Conservation (phyloP, 37 sponge, comb jelly and placozoan genomes). For the Haliclona indistincta region DNA sequence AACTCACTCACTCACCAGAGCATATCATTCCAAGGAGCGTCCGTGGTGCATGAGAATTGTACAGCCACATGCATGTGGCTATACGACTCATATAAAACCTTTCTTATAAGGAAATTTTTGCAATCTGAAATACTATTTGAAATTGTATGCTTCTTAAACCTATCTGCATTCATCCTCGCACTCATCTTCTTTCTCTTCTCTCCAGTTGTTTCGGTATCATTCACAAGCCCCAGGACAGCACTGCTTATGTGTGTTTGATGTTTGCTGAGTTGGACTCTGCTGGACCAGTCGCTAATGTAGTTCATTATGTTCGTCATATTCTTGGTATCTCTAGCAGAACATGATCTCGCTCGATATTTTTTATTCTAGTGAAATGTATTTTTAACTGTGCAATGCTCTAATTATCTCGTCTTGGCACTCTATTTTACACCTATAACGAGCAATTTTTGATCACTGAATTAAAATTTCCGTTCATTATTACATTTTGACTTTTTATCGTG, state of each 20-base stretch:
- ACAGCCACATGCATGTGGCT: not conserved
- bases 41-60: too few species aligned
- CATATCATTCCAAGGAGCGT: too few species aligned
- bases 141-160: too few species aligned
- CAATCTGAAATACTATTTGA: not conserved
- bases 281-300: constrained; percentile 76
- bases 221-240: constrained; percentile 40
- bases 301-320: constrained; percentile 57
- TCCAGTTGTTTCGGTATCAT: constrained; percentile 84
- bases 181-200: not conserved
- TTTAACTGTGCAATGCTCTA: not conserved
- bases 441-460: too few species aligned
- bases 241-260: constrained; percentile 62
- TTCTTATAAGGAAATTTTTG: not conserved
- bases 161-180: too few species aligned
- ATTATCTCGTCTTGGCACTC: not conserved
- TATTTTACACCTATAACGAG: too few species aligned
- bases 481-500: too few species aligned
- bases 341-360: not conserved
- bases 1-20: too few species aligned
- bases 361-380: not conserved
- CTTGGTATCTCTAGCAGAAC: not conserved
- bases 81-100: not conserved
- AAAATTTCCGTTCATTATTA: too few species aligned
- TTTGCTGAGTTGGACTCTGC: constrained; percentile 71